Evolutionary conservation across 2,888 invertebrate species (phyloP), one percentile per base, ranked within the genome.

Genomic region (Nomada goodeniana): DNA sequence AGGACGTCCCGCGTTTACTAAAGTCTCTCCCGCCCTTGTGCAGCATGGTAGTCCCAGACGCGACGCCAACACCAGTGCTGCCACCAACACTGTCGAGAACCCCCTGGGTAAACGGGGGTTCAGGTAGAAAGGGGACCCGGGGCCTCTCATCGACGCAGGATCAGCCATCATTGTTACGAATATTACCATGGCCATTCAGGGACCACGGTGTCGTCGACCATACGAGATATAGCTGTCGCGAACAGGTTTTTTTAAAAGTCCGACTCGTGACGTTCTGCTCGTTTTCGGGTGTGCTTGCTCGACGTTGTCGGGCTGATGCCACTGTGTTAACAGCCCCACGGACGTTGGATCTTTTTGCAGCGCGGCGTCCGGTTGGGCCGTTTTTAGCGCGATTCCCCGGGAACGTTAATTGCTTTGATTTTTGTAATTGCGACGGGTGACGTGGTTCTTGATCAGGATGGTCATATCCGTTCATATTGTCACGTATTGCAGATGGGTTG

Each of bases 211-310:
- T 74, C 80, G 76, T 78, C 77, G 75, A 67, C 72, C 76, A 61
- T 52, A 60, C 80, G 78, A 53, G 57, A 85, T 74, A 69, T 86
- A 84, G 82, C 82, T 73, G 84, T 88, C 83, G 80, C 79, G 81
- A 84, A 87, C 87, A 83, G 86, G 87, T 86, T 87, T 88, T 85
- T 88, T 86, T 88, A 82, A 88, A 87, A 81, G 75, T 63, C 82
- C 86, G 23, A 77, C 81, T 84, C 85, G 60, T 36, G 72, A 23
- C 53, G 63, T 61, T 52, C 23, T 59, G 79, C 67, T 84, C 68
- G 72, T 59, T 83, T 69, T 83, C 71, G 61, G 57, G 3, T n/a
- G 47, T 74, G 74, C 70, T 74, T 61, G 53, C 57, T 76, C 76
- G 57, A 71, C 71, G 81, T 55, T 76, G 72, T 70, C 68, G 57